A percentile compares a stretch with the other conserved stretches of the same genome.
Conservation (phyloP, 2,888 invertebrate species). For the Pocota personata region DNA sequence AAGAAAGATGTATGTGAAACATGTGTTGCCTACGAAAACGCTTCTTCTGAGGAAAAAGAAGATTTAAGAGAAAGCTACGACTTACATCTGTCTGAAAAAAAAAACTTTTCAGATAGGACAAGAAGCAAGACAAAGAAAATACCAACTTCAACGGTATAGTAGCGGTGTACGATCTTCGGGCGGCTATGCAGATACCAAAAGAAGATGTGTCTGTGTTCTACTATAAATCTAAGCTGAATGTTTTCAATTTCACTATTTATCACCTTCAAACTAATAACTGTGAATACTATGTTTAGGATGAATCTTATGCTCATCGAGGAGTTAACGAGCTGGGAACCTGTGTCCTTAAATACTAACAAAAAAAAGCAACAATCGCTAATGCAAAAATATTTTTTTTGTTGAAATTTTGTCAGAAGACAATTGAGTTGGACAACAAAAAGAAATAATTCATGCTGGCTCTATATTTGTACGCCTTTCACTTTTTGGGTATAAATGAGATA, state of each 20-base stretch:
- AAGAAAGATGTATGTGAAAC: constrained; percentile 12
- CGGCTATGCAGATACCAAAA: constrained; percentile 61
- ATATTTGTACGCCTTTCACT: constrained; percentile 62
- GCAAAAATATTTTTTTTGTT: constrained; percentile 18
- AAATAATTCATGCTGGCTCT: constrained; percentile 61
- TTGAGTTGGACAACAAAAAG: constrained; percentile 56
- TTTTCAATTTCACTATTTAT: constrained; percentile 59
- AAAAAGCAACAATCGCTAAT: not conserved
- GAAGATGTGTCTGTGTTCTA: constrained; percentile 62
- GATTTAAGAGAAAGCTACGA: not conserved
- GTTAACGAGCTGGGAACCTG: constrained; percentile 30
- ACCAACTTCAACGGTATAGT: not conserved
- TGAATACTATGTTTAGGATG: constrained; percentile 46
- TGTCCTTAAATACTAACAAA: constrained; percentile 32
- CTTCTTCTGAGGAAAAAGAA: constrained; percentile 13
- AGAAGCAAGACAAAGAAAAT: constrained; percentile 16
- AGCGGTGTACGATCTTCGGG: constrained; percentile 55
- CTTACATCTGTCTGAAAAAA: constrained; percentile 22
- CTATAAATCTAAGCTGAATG: constrained; percentile 65
- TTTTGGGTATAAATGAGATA: constrained; percentile 58
- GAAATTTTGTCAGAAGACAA: constrained; percentile 46
- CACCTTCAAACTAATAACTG: constrained; percentile 48
- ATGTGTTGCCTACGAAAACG: constrained; percentile 15
- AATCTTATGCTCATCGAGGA: constrained; percentile 37
- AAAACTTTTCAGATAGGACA: constrained; percentile 18